A percentile compares a stretch with the other conserved stretches of the same genome.
Evolutionary conservation across 2,113 vertebrate genomes (phyloP).

Genomic region (Phodopus roborovskii): DNA sequence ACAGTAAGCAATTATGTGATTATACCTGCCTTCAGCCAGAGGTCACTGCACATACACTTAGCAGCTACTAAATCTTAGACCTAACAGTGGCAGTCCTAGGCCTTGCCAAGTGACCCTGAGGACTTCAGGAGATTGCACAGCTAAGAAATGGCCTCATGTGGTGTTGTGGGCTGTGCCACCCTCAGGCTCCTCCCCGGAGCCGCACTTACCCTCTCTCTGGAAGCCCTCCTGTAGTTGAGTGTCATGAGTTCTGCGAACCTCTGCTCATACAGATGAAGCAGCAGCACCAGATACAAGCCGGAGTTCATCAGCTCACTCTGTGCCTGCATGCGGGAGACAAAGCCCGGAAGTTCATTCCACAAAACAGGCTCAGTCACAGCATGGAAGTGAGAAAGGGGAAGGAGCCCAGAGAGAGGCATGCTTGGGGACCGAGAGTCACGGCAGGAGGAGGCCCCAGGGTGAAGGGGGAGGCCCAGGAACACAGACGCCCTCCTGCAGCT

Average conservation of each 20-base stretch:
- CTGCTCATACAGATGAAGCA: constrained; percentile 80
- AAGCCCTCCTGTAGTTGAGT: not conserved
- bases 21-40: constrained; percentile 17
- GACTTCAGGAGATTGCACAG: not conserved
- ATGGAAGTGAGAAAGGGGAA: not conserved
- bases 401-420: not conserved
- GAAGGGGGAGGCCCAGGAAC: not conserved
- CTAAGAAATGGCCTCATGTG: rapidly evolving
- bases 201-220: constrained; percentile 63
- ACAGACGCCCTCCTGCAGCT: not conserved
- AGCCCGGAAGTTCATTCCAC: not conserved
- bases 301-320: constrained; percentile 71
- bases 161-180: not conserved
- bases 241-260: constrained; percentile 76
- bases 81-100: not conserved
- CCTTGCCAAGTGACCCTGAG: not conserved
- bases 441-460: not conserved
- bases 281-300: constrained; percentile 69
- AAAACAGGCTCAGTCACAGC: not conserved
- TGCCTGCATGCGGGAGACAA: constrained; percentile 43
- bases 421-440: not conserved
- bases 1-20: not conserved
- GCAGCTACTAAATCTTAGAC: not conserved
- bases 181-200: not conserved
- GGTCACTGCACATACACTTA: not conserved